phyloP scores from a whole-genome alignment of 2,113 vertebrate species.

The Lasiurus borealis region DNA sequence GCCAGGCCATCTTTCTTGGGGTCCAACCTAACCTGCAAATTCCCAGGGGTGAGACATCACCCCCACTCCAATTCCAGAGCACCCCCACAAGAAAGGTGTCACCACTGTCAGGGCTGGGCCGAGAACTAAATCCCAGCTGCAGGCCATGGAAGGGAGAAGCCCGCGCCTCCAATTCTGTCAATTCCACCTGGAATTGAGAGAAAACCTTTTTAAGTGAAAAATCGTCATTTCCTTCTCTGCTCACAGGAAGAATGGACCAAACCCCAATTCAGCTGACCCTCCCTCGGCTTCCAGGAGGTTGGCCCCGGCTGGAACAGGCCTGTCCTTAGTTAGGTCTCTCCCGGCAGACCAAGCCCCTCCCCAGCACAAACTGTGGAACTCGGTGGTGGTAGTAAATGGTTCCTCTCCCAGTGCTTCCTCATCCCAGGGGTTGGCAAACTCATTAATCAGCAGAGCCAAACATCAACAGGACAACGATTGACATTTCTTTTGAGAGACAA shows the following conservation, averaged over 20 bases:
- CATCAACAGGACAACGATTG: too few relatives aligned
- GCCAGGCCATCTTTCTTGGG: not conserved
- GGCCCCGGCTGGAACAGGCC: not conserved
- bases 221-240: slow-evolving; percentile 61
- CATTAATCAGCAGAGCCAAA: too few relatives aligned
- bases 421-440: too few relatives aligned
- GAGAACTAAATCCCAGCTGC: not conserved
- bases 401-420: not conserved
- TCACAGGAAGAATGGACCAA: not conserved
- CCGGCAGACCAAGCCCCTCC: not conserved
- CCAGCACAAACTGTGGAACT: not conserved
- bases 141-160: not conserved
- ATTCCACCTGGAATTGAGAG: slow-evolving; percentile 37
- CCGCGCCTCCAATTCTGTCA: not conserved
- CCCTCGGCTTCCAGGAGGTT: not conserved
- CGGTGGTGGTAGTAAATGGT: not conserved
- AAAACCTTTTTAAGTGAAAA: slow-evolving; percentile 44
- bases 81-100: not conserved
- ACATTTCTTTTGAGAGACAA: too few relatives aligned
- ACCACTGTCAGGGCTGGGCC: too few relatives aligned
- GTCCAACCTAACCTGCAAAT: not conserved
- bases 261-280: not conserved
- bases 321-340: not conserved
- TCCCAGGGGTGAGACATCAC: not conserved
- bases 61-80: not conserved